Percentiles rank a stretch among this genome's conserved stretches.
phyloP scores from a whole-genome alignment of 53 echinoderm and acorn worm genomes.

The Arbacia lixula region DNA sequence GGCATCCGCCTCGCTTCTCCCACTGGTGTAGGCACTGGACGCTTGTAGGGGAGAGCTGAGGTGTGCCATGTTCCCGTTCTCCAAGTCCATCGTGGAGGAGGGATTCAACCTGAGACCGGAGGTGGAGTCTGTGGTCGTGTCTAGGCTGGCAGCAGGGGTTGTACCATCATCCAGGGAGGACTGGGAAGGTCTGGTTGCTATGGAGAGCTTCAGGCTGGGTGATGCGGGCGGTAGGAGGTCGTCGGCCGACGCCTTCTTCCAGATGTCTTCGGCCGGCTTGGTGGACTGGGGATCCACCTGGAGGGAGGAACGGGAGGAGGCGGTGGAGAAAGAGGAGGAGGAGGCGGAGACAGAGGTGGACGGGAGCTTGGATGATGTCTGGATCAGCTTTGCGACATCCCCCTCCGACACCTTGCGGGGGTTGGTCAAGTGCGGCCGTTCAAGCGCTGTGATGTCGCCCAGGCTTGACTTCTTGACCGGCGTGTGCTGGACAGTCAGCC shows the following conservation, averaged over 20 bases:
- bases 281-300: neutral
- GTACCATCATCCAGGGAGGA: neutral
- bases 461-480: slow-evolving; percentile 45
- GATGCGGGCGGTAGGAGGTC: slow-evolving; percentile 11
- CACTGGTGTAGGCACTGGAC: slow-evolving; percentile 24
- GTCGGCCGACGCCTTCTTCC: slow-evolving; percentile 38
- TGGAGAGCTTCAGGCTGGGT: slow-evolving; percentile 12
- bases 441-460: slow-evolving; percentile 36
- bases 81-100: slow-evolving; percentile 13
- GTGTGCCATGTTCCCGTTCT: slow-evolving; percentile 55
- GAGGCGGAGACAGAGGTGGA: neutral
- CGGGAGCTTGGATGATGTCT: slow-evolving; percentile 1
- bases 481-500: slow-evolving; percentile 28
- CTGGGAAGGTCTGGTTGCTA: slow-evolving; percentile 35
- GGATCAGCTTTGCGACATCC: slow-evolving; percentile 50
- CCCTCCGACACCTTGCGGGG: slow-evolving; percentile 51
- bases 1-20: neutral
- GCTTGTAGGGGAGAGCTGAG: slow-evolving; percentile 13
- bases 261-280: slow-evolving; percentile 35
- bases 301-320: neutral
- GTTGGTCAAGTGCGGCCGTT: slow-evolving; percentile 18
- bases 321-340: neutral
- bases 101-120: neutral
- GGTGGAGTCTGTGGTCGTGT: neutral
- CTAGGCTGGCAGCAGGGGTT: slow-evolving; percentile 5